Evolutionary conservation across 2,888 invertebrate species (phyloP), one percentile per base, ranked within the genome.

Genomic region (Adineta ricciae): DNA sequence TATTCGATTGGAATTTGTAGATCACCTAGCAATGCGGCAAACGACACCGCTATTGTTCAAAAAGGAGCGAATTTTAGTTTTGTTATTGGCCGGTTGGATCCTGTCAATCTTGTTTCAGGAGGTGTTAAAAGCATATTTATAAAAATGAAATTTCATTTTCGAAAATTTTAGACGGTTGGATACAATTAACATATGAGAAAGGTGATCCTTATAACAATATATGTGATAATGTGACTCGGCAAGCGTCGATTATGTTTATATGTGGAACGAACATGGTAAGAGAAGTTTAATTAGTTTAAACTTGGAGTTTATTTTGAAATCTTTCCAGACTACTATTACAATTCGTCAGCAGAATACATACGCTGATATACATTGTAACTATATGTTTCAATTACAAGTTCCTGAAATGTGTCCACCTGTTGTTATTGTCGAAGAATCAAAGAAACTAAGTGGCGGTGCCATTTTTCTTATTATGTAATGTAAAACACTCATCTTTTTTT

Each of bases 381-480:
- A 90, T 85, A 86, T 90, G 85, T 90, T 90, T 88, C 89, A 90
- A 86, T 86, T 90, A 14, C 87, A 72, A 85, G 83, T 32, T 86
- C 86, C 83, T 86, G 73, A 83, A 82, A 85, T 73, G 52, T 84
- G 3, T 87, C 86, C 83, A 82, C 85, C 82, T 27, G 56, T 83
- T 50, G 86, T 86, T 49, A 50, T 86, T 27, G 4, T 84, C 19
- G 86, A 87, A 11, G 72, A 87, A 46, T 46, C 46, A 8, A 46
- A 46, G 56, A 88, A 88, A 36, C 88, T 90, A 14, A 89, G 90
- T 86, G 87, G 88, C 32, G 90, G 90, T 9, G 88, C 90, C 11
- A 88, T 90, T 36, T 86, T 90, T n/a, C 87, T 89, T 46, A 90
- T 90, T 84, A 87, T 90, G 90, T 90, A 87, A 88, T 89, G 5